Evolutionary conservation across 2,888 invertebrate species (phyloP).

Genomic region (Drosophila subsilvestris): DNA sequence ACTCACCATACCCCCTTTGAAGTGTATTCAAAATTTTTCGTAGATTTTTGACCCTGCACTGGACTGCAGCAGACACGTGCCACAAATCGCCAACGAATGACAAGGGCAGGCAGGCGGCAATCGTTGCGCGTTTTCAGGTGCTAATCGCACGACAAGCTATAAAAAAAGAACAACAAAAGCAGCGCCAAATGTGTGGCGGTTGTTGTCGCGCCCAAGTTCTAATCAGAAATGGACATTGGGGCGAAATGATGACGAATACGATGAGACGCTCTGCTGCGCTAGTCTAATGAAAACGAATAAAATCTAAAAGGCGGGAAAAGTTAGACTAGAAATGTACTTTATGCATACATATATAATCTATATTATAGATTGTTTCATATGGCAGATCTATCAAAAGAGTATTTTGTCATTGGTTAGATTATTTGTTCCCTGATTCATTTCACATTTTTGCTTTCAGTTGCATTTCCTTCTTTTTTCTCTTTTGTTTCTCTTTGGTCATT

Average conservation of each 20-base stretch:
- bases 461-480: background rate
- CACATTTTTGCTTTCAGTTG: background rate
- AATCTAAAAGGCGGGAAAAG: too few species aligned
- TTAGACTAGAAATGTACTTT: background rate
- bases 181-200: constrained; percentile 57
- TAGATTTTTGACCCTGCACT: constrained; percentile 40
- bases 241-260: constrained; percentile 21
- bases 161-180: constrained; percentile 20
- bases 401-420: too few species aligned
- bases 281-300: too few species aligned
- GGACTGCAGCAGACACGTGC: constrained; percentile 42
- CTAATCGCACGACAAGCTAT: constrained; percentile 60
- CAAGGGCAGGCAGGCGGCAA: background rate
- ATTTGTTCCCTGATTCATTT: background rate
- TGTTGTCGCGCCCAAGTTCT: constrained; percentile 47
- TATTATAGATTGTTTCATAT: background rate
- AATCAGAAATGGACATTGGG: constrained; percentile 55
- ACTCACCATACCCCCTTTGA: background rate
- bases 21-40: constrained; percentile 10
- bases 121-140: constrained; percentile 63
- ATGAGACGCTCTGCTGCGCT: background rate
- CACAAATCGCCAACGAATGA: constrained; percentile 40
- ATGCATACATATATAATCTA: too few species aligned
- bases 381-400: background rate
- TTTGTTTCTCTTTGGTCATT: too few species aligned